Evolutionary conservation across 2,113 vertebrate genomes (phyloP), one percentile per base, ranked within the genome.

Genomic region (Notothenia rossii): DNA sequence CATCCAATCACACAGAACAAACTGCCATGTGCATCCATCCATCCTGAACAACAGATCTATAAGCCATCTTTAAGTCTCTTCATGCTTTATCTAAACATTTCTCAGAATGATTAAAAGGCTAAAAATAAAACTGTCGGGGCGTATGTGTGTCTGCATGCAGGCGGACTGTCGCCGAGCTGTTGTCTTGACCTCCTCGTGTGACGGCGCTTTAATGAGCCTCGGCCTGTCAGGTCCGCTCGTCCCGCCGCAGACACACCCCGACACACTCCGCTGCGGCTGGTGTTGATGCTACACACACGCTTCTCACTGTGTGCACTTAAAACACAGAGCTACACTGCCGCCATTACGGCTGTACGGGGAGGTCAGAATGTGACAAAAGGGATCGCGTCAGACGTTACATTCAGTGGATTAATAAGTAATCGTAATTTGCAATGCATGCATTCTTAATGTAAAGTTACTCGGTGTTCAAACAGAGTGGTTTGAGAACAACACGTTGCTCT

Each of bases 181-280:
- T 86, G 81, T 88, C 78, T 84, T 90, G 90, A 92, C 90, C 93
- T 85, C 82, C 53, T 20, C 11, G 64, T 91, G 81, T 90, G 91
- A 89, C 43, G 85, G 70, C 66, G 78, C 80, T 88, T 92, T 94
- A 91, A 93, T 92, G 91, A 93, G 91, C 65, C 82, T 13, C 82
- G 40, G 82, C 65, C 84, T 92, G 92, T 92, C 87, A 92, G 64
- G 84, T 79, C 80, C 29, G 40, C 81, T 61, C 15, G 66, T 87
- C 78, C 83, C 13, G 18, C 81, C 25, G 40, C 87, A 77, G 87
- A 81, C 78, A 80, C 86, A 61, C 64, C 68, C 68, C 58, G 75
- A 81, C 88, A 67, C 72, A 69, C 67, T 43, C 60, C 64, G 36
- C 82, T 71, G 74, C 79, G 59, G 77, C 8, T 77, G 81, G 64